A percentile compares a stretch with the other conserved stretches of the same genome.
Evolutionary conservation across 2,888 invertebrate species (phyloP).

Genomic region (Diarsia dahlii): DNA sequence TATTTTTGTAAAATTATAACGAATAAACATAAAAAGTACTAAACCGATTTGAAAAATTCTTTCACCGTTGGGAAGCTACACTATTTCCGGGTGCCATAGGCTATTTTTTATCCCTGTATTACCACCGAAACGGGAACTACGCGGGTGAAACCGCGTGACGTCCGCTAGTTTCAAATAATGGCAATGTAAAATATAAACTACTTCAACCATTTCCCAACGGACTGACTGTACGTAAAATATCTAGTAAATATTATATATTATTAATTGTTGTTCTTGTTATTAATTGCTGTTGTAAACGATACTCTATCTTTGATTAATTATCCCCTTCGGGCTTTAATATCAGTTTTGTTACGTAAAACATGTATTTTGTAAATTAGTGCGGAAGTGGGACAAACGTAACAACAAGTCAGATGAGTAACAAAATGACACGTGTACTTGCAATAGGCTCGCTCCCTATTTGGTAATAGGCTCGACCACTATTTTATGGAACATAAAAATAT

Average conservation of each 20-base stretch:
- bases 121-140: too few relatives aligned
- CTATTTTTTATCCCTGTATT: too few relatives aligned
- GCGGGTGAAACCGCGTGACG: too few relatives aligned
- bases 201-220: not conserved
- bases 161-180: too few relatives aligned
- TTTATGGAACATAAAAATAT: too few relatives aligned
- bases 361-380: not conserved
- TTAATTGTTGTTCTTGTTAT: constrained; percentile 19
- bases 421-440: not conserved
- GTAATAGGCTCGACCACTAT: too few relatives aligned
- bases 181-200: not conserved
- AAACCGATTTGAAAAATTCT: too few relatives aligned
- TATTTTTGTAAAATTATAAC: too few relatives aligned
- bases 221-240: not conserved
- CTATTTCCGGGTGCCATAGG: too few relatives aligned
- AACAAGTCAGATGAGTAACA: not conserved
- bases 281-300: constrained; percentile 24
- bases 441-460: too few relatives aligned
- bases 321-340: constrained; percentile 15
- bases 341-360: not conserved
- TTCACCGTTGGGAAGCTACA: too few relatives aligned
- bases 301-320: constrained; percentile 24
- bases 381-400: not conserved
- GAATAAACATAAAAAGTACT: too few relatives aligned
- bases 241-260: not conserved